Percentiles rank a stretch among this genome's conserved stretches.
phyloP scores from a whole-genome alignment of 1,140 invertebrate genomes.

The Papilio xuthus region DNA sequence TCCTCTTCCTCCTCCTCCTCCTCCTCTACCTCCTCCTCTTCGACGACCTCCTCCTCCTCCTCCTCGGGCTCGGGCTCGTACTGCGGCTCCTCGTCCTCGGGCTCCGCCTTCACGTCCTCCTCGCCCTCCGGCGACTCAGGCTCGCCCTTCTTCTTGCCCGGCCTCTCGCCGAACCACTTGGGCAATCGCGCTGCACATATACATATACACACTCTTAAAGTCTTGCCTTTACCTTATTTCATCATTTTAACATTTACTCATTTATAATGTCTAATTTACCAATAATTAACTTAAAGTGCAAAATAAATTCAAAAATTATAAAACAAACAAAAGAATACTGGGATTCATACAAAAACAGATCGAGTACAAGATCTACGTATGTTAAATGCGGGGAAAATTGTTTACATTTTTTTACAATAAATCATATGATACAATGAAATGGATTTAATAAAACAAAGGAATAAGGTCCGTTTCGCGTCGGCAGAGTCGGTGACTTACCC shows the following conservation, averaged over 20 bases:
- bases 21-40: constrained; percentile 87
- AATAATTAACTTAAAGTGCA: not conserved
- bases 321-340: not conserved
- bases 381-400: not conserved
- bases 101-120: constrained; percentile 90
- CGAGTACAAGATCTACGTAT: not conserved
- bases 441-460: constrained; percentile 27
- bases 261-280: not conserved
- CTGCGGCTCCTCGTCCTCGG: constrained; percentile 87
- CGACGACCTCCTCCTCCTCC: constrained; percentile 83
- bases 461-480: not conserved
- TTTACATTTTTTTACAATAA: not conserved
- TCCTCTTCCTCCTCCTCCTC: constrained; percentile 87
- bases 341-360: not conserved
- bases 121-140: constrained; percentile 94
- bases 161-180: constrained; percentile 96
- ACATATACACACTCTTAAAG: not conserved
- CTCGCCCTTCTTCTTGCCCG: constrained; percentile 94
- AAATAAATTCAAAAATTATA: not conserved
- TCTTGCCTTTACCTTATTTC: not conserved
- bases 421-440: constrained; percentile 14
- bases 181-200: constrained; percentile 89
- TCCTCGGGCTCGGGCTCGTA: constrained; percentile 87
- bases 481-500: constrained; percentile 84
- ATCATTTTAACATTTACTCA: not conserved